These are phyloP conservation scores for Aurelia aurita DNA, from an alignment of 30 jellyfish, hydroid and myxozoan genomes.

Conservation along the genomic window DNA sequence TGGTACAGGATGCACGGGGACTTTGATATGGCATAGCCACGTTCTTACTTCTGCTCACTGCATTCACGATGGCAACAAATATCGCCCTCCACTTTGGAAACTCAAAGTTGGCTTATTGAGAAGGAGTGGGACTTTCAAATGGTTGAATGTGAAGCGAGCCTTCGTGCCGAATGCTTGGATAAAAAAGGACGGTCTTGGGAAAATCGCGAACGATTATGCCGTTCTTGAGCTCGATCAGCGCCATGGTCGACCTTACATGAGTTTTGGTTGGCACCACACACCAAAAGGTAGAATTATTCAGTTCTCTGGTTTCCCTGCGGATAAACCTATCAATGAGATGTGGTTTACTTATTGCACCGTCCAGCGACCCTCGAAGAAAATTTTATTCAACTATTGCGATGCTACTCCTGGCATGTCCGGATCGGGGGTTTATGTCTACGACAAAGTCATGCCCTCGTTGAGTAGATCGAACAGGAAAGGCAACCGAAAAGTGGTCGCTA, in stretches of 20 bases:
- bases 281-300: slow-evolving; percentile 59
- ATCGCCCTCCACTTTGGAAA: slow-evolving; percentile 68
- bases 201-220: slow-evolving; percentile 87
- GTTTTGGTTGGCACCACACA: slow-evolving; percentile 64
- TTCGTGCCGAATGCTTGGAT: slow-evolving; percentile 82
- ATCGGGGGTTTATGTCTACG: slow-evolving; percentile 94
- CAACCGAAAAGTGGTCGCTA: slow-evolving; percentile 80
- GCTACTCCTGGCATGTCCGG: slow-evolving; percentile 98
- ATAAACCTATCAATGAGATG: slow-evolving; percentile 82
- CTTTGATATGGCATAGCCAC: slow-evolving; percentile 90
- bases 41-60: slow-evolving; percentile 95
- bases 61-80: slow-evolving; percentile 77
- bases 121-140: slow-evolving; percentile 74
- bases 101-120: slow-evolving; percentile 79
- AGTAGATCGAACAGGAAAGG: slow-evolving; percentile 1
- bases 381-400: slow-evolving; percentile 80
- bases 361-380: slow-evolving; percentile 55
- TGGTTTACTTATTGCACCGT: slow-evolving; percentile 86
- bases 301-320: slow-evolving; percentile 95
- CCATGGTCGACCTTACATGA: slow-evolving; percentile 80
- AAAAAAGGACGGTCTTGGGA: slow-evolving; percentile 50
- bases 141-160: slow-evolving; percentile 79
- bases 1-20: slow-evolving; percentile 89
- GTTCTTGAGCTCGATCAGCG: slow-evolving; percentile 78
- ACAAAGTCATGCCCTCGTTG: slow-evolving; percentile 28